phyloP scores from a whole-genome alignment of 2,113 vertebrate genomes.

The Trematocara macrostoma region DNA sequence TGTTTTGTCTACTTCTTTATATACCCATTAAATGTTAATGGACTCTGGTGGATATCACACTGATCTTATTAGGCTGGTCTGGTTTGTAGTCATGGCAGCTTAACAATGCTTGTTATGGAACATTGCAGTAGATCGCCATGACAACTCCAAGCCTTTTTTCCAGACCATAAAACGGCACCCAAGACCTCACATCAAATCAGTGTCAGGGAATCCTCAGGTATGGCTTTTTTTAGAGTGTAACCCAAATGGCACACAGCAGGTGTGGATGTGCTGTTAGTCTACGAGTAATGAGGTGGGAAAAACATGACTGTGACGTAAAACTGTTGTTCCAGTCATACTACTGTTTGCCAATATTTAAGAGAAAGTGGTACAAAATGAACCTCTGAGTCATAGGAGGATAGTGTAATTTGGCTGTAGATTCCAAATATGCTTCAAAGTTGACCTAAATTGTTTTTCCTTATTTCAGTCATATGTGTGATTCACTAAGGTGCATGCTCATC shows the following conservation, averaged over 20 bases:
- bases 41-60: slow-evolving; percentile 49
- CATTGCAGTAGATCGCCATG: slow-evolving; percentile 39
- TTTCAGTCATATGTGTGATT: not conserved
- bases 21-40: slow-evolving; percentile 30
- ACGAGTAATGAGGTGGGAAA: not conserved
- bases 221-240: not conserved
- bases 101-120: slow-evolving; percentile 65
- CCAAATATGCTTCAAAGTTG: not conserved
- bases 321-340: not conserved
- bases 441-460: not conserved
- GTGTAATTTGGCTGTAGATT: not conserved
- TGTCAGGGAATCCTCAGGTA: slow-evolving; percentile 12
- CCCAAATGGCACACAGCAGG: not conserved
- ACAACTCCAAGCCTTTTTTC: slow-evolving; percentile 34
- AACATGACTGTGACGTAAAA: not conserved
- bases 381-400: not conserved
- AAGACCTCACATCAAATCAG: slow-evolving; percentile 51
- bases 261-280: not conserved
- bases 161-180: slow-evolving; percentile 43
- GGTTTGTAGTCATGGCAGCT: slow-evolving; percentile 48
- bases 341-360: not conserved
- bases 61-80: slow-evolving; percentile 50
- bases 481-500: not conserved
- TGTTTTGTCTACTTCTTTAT: not conserved
- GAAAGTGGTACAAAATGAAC: not conserved